Evolutionary conservation across 2,888 invertebrate genomes (phyloP).

Genomic region (Nudaria mundana): DNA sequence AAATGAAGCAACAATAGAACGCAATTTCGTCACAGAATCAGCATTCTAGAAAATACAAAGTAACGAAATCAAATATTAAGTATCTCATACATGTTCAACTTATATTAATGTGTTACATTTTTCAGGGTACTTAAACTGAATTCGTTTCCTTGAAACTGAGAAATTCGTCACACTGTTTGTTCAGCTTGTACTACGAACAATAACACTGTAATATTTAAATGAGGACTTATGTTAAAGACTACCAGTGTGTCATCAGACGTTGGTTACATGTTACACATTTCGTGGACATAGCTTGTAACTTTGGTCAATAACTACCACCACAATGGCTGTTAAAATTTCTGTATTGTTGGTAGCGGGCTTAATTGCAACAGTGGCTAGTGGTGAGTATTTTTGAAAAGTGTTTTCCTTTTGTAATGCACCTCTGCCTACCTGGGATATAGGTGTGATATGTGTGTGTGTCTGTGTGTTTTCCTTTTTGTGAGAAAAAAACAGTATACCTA

Average conservation of each 20-base stretch:
- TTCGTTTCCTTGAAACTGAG: conserved; percentile 19
- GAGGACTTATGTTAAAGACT: conserved; percentile 35
- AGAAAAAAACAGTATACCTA: no score
- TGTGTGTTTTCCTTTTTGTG: no score
- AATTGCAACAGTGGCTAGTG: conserved; percentile 39
- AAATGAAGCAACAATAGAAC: neutral
- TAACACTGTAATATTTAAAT: conserved; percentile 57
- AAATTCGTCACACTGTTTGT: conserved; percentile 59
- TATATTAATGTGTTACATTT: conserved; percentile 13
- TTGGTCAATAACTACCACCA: conserved; percentile 26
- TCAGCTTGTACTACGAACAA: conserved; percentile 56
- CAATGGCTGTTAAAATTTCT: conserved; percentile 45
- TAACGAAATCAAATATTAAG: conserved; percentile 1
- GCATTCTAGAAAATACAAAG: neutral
- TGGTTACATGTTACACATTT: conserved; percentile 25
- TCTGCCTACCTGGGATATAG: no score
- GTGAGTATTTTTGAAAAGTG: conserved; percentile 44
- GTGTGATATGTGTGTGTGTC: no score
- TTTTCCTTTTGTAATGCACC: no score
- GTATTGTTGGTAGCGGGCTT: conserved; percentile 31
- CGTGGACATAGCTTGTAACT: conserved; percentile 13
- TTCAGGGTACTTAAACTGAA: conserved; percentile 24
- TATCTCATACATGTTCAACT: neutral
- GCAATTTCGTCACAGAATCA: neutral
- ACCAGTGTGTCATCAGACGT: conserved; percentile 48